A percentile compares a stretch with the other conserved stretches of the same genome.
These are phyloP conservation scores for Aptenodytes patagonicus DNA, from an alignment of 2,113 vertebrate species.

Conservation along the genomic window DNA sequence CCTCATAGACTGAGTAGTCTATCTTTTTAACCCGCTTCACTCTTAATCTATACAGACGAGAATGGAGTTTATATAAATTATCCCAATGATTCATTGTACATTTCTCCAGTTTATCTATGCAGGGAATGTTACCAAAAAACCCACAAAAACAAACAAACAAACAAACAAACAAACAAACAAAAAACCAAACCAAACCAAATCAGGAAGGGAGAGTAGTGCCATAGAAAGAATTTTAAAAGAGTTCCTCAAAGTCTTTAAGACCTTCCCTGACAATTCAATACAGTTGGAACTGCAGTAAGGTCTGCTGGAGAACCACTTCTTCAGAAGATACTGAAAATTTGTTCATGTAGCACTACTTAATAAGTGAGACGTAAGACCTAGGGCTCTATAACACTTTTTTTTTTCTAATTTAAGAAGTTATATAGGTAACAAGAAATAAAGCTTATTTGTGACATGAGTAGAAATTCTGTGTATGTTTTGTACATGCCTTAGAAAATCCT, in stretches of 20 bases:
- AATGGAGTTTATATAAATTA: neutral
- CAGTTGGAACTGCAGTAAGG: neutral
- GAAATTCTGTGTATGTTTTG: neutral
- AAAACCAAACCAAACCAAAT: neutral
- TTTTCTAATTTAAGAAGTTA: neutral
- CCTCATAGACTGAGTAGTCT: neutral
- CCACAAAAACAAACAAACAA: neutral
- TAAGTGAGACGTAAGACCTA: neutral
- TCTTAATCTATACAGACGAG: neutral
- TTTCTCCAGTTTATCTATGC: neutral
- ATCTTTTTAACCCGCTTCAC: neutral
- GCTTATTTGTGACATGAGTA: neutral
- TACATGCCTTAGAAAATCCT: neutral
- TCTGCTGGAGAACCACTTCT: neutral
- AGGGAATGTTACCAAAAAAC: neutral
- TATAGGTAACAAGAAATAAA: neutral
- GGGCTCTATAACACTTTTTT: neutral
- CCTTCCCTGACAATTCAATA: neutral
- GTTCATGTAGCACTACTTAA: neutral
- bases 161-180: neutral
- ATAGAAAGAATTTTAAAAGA: neutral
- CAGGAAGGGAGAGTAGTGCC: neutral
- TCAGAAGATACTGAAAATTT: neutral
- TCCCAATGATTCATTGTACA: neutral
- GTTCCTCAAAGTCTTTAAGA: neutral